Percentiles rank a stretch among this genome's conserved stretches.
Conservation (phyloP, 2,113 vertebrate species). For the Ginglymostoma cirratum region DNA sequence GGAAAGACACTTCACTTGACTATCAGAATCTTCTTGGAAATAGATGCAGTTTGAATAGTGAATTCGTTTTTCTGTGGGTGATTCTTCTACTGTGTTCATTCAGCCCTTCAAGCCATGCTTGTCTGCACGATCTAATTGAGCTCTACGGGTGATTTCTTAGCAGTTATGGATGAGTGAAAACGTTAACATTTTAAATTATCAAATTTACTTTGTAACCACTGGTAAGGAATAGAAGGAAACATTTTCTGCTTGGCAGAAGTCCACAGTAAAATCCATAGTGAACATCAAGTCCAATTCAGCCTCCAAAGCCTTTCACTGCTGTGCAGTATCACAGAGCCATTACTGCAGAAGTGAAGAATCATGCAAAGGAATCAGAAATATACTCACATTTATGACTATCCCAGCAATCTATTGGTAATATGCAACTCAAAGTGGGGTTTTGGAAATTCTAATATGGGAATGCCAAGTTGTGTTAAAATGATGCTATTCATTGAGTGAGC, state of each 20-base stretch:
- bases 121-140: background rate
- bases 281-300: background rate
- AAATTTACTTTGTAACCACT: background rate
- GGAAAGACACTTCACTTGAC: background rate
- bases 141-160: conserved; percentile 24
- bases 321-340: no score
- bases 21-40: background rate
- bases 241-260: background rate
- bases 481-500: background rate
- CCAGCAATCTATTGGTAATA: background rate
- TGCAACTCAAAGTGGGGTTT: background rate
- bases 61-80: background rate
- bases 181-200: background rate
- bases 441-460: background rate
- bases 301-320: background rate
- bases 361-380: background rate
- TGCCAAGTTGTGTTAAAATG: background rate
- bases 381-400: background rate
- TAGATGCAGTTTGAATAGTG: background rate
- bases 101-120: background rate
- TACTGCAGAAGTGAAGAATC: background rate
- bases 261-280: background rate
- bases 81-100: background rate
- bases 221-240: background rate
- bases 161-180: background rate